These are phyloP conservation scores for Amphiprion ocellaris DNA, from an alignment of 2,113 vertebrate species.

Conservation along the genomic window DNA sequence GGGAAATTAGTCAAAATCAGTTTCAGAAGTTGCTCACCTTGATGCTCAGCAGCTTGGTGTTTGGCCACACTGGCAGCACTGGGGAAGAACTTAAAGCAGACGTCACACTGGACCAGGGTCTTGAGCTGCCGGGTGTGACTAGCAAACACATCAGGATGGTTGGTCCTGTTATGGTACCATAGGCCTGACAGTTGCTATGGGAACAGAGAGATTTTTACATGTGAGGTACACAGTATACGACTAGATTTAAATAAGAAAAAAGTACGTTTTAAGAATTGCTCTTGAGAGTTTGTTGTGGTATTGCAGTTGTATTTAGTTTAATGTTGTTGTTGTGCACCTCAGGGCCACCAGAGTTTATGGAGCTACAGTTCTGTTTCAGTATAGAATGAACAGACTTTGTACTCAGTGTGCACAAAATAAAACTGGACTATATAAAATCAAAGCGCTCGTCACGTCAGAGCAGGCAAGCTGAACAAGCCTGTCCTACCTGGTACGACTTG, in stretches of 20 bases:
- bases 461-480: neutral
- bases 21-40: constrained; percentile 77
- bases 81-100: constrained; percentile 89
- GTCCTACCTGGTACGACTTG: constrained; percentile 89
- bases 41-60: constrained; percentile 86
- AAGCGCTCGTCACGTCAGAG: no score
- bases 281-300: no score
- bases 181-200: constrained; percentile 92
- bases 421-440: no score
- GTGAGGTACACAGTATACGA: neutral
- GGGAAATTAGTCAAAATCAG: no score
- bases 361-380: no score
- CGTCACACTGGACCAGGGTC: constrained; percentile 87
- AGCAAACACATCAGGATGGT: constrained; percentile 89
- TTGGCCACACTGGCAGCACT: constrained; percentile 84
- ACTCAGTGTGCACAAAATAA: no score
- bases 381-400: no score
- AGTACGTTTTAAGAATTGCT: no score
- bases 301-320: no score
- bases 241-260: neutral
- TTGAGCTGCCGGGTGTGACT: constrained; percentile 87
- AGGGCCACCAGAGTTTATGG: no score
- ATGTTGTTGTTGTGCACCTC: no score
- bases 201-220: constrained; percentile 26
- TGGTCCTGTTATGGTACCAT: constrained; percentile 95